These are phyloP conservation scores for Ceratoteleas bidentatus DNA, from an alignment of 1,140 invertebrate genomes.

Conservation along the genomic window DNA sequence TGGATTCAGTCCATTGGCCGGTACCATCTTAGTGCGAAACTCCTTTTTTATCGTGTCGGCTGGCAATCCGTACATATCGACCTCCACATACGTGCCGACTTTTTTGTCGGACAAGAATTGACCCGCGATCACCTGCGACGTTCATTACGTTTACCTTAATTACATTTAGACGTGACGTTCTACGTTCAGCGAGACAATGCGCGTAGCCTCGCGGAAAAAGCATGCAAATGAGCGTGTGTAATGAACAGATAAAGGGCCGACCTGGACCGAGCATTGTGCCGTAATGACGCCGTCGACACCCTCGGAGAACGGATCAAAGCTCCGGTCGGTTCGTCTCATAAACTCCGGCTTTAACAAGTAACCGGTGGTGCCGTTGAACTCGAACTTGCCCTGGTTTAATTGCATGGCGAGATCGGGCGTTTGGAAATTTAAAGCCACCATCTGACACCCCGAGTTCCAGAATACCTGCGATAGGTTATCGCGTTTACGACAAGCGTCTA, in stretches of 20 bases:
- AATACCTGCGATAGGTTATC: constrained; percentile 79
- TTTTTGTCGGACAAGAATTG: constrained; percentile 80
- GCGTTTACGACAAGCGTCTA: not conserved
- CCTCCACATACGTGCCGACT: constrained; percentile 88
- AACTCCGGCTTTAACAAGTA: constrained; percentile 91
- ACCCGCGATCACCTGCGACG: constrained; percentile 75
- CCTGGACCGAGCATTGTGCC: constrained; percentile 87
- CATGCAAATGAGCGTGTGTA: not conserved
- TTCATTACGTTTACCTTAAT: not conserved
- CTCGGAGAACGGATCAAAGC: constrained; percentile 90
- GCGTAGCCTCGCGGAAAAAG: not conserved
- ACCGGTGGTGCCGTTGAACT: constrained; percentile 86
- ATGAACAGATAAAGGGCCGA: constrained; percentile 65
- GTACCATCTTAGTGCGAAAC: constrained; percentile 90
- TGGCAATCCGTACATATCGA: constrained; percentile 92
- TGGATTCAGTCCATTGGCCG: constrained; percentile 90
- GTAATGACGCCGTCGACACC: constrained; percentile 90
- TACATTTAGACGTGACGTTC: too few relatives aligned
- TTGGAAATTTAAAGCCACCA: constrained; percentile 91
- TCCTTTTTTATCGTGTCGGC: constrained; percentile 92
- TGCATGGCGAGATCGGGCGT: constrained; percentile 90
- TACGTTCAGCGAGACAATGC: too few relatives aligned
- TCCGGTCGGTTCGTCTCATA: constrained; percentile 87
- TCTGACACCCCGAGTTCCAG: constrained; percentile 91
- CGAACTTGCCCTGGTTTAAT: constrained; percentile 91